A percentile compares a stretch with the other conserved stretches of the same genome.
Evolutionary conservation across 2,797 vertebrate genomes (phyloP).

Genomic region (Liparis tanakae): DNA sequence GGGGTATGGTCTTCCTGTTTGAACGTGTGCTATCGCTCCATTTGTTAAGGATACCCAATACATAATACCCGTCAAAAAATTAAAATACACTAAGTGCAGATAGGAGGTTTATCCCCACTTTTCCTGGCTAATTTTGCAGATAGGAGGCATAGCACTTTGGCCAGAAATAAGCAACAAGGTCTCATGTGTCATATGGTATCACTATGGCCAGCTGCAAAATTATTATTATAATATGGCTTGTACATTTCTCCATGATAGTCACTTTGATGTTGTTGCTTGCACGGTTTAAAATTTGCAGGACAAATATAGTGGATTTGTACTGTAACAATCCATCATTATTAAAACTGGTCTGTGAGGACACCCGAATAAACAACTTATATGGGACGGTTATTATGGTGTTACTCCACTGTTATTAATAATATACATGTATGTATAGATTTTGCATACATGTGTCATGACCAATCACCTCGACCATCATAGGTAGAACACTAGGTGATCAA

Average conservation of each 20-base stretch:
- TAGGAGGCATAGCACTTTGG: too few species aligned
- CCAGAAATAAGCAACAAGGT: too few species aligned
- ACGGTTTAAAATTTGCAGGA: conserved; percentile 64
- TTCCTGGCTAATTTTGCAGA: too few species aligned
- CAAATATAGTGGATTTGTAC: conserved; percentile 69
- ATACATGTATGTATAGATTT: conserved; percentile 85
- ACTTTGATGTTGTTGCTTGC: conserved; percentile 38
- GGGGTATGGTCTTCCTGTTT: too few species aligned
- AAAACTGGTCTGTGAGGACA: conserved; percentile 75
- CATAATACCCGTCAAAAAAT: too few species aligned
- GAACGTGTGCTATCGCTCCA: too few species aligned
- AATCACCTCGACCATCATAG: conserved; percentile 29
- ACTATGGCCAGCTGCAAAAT: conserved; percentile 31
- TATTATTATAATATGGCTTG: conserved; percentile 58
- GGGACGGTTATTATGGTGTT: conserved; percentile 59
- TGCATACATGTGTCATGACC: conserved; percentile 65
- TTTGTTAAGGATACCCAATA: too few species aligned
- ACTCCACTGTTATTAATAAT: conserved; percentile 62
- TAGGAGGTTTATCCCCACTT: too few species aligned
- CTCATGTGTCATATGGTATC: too few species aligned
- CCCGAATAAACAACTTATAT: conserved; percentile 72
- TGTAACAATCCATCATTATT: conserved; percentile 81
- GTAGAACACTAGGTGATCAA: not conserved
- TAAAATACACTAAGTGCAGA: too few species aligned
- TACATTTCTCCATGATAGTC: conserved; percentile 27